Evolutionary conservation across 23 tunicate species (phyloP), one percentile per base, ranked within the genome.

Genomic region (Ciona savignyi): DNA sequence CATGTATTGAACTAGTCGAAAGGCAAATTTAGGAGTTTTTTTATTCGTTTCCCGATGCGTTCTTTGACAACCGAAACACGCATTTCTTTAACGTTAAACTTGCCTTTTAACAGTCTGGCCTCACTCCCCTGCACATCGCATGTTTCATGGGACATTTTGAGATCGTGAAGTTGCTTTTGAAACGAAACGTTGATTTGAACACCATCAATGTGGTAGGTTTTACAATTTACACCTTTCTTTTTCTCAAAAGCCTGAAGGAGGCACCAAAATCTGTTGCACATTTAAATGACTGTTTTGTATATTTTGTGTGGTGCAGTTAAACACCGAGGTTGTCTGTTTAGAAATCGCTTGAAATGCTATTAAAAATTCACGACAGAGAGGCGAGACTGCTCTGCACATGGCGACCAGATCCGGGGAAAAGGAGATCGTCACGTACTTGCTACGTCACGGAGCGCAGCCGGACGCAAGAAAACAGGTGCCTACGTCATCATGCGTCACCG

Each of bases 341-440:
- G n/a, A n/a, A n/a, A n/a, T n/a, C n/a, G n/a, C n/a, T n/a, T n/a
- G n/a, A n/a, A n/a, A n/a, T n/a, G n/a, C n/a, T n/a, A 42, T 42
- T 9, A 6, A 42, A 42, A 42, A 42, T 42, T 9, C 56, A 42
- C 15, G 15, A 35, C 70, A 91, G 88, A 80, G 99, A 84, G 99
- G 99, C n/a, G 99, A 95, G 74, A 95, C 99, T 4, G 99, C 99
- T 0, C 65, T 95, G 63, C 99, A 95, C 77, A 90, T 95, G 92
- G 91, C 99, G 27, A 85, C 95, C 15, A 60, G 99, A n/a, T 86
- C 96, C 4, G 92, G 93, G 2, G 71, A 69, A 28, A 77, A 69
- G 22, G 78, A 79, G 27, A 90, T 87, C 30, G 90, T 95, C 65
- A 70, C 89, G 56, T 85, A 27, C 65, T 80, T 95, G 51, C 71